Percentiles rank a stretch among this genome's conserved stretches.
Evolutionary conservation across 2,797 vertebrate species (phyloP).

Genomic region (Sparus aurata): DNA sequence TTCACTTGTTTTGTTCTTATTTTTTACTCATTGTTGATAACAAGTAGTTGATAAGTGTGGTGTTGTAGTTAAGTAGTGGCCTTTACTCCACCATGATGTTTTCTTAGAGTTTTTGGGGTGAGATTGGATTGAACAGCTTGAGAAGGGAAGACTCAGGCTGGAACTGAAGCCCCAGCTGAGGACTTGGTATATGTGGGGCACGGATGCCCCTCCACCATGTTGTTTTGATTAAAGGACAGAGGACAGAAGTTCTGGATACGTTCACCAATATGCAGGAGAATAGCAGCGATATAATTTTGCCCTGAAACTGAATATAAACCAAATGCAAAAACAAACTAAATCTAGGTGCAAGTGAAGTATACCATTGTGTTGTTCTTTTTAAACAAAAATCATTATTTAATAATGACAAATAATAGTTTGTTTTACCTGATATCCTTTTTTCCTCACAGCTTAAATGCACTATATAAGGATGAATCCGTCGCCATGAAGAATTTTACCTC

Average conservation of each 20-base stretch:
- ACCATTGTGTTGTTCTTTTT: not conserved
- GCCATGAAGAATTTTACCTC: not conserved
- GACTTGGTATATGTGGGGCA: too few relatives aligned
- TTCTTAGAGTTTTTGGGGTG: too few relatives aligned
- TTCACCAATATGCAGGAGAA: conserved; percentile 15
- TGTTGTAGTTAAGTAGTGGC: not conserved
- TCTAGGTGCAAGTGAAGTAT: conserved; percentile 26
- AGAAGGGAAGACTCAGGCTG: too few relatives aligned
- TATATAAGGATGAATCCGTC: conserved; percentile 13
- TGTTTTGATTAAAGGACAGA: conserved; percentile 20
- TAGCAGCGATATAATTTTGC: conserved; percentile 1
- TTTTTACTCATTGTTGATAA: not conserved
- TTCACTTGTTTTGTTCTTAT: not conserved
- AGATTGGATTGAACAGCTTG: too few relatives aligned
- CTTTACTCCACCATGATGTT: not conserved
- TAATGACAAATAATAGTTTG: too few relatives aligned
- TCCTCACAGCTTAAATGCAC: conserved; percentile 21
- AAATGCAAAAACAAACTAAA: not conserved
- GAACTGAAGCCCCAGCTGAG: too few relatives aligned
- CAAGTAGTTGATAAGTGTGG: not conserved
- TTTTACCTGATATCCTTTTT: not conserved
- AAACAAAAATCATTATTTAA: not conserved
- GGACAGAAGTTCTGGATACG: not conserved
- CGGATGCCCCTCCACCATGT: not conserved
- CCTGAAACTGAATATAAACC: conserved; percentile 5